phyloP scores from a whole-genome alignment of 2,797 vertebrate genomes.

The Hoplostethus atlanticus region DNA sequence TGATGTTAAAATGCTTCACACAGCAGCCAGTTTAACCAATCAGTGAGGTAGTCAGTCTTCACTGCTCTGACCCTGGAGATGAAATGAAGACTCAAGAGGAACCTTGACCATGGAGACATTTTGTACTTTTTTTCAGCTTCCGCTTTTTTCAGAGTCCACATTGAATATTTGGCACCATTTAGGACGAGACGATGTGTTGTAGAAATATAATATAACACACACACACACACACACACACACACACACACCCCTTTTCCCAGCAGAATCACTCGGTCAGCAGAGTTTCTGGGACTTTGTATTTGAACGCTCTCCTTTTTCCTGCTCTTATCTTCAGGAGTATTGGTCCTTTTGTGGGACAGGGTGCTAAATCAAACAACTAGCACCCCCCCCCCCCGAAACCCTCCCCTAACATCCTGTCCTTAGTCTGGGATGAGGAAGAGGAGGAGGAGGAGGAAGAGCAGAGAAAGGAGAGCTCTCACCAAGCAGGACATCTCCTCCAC shows the following conservation, averaged over 20 bases:
- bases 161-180: too few species aligned
- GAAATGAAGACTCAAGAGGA: too few species aligned
- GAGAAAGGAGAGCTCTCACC: not conserved
- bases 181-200: too few species aligned
- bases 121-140: too few species aligned
- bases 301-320: slow-evolving; percentile 16
- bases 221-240: too few species aligned
- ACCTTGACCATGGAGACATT: too few species aligned
- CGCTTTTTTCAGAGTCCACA: too few species aligned
- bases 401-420: slow-evolving; percentile 39
- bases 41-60: too few species aligned
- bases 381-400: not conserved
- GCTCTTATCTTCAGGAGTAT: slow-evolving; percentile 28
- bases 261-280: slow-evolving; percentile 11
- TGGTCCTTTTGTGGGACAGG: slow-evolving; percentile 2
- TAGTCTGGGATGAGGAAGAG: slow-evolving; percentile 19
- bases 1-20: too few species aligned
- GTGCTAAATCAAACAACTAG: slow-evolving; percentile 6
- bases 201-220: too few species aligned
- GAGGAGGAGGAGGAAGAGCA: slow-evolving; percentile 16
- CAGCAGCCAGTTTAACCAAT: too few species aligned
- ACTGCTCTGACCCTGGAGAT: too few species aligned
- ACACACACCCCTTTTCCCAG: not conserved
- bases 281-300: not conserved
- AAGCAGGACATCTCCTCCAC: slow-evolving; percentile 46